phyloP scores from a whole-genome alignment of 92 coral and sea anemone genomes.

The Epizoanthus fatuus region DNA sequence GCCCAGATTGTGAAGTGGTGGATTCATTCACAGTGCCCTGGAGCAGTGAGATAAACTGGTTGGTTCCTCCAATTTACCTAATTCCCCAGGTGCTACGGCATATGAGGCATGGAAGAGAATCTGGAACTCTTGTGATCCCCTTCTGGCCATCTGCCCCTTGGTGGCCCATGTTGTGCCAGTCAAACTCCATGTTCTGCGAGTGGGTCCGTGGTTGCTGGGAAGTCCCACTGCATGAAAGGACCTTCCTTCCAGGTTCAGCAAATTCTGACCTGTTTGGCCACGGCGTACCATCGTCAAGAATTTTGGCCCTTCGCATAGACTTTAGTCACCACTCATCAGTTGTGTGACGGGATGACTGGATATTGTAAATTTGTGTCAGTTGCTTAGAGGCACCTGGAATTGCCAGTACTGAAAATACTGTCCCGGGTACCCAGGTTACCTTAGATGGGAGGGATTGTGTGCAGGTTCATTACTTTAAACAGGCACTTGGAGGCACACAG shows the following conservation, averaged over 20 bases:
- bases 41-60: too few species aligned
- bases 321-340: background rate
- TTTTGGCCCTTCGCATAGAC: constrained; percentile 47
- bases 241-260: constrained; percentile 64
- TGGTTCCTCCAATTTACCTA: too few species aligned
- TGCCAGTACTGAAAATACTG: too few species aligned
- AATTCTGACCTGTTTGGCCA: constrained; percentile 33
- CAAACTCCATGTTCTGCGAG: background rate
- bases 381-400: too few species aligned
- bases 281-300: constrained; percentile 39
- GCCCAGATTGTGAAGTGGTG: too few species aligned
- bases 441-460: too few species aligned
- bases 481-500: too few species aligned
- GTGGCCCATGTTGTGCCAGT: constrained; percentile 70
- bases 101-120: constrained; percentile 58
- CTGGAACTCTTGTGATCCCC: constrained; percentile 76
- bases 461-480: too few species aligned
- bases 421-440: too few species aligned
- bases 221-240: constrained; percentile 36
- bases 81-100: too few species aligned
- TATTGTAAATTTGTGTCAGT: too few species aligned
- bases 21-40: too few species aligned
- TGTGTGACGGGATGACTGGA: background rate
- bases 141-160: constrained; percentile 81
- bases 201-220: constrained; percentile 48